phyloP scores from a whole-genome alignment of 2,888 invertebrate species.

The Trichogramma dendrolimi region DNA sequence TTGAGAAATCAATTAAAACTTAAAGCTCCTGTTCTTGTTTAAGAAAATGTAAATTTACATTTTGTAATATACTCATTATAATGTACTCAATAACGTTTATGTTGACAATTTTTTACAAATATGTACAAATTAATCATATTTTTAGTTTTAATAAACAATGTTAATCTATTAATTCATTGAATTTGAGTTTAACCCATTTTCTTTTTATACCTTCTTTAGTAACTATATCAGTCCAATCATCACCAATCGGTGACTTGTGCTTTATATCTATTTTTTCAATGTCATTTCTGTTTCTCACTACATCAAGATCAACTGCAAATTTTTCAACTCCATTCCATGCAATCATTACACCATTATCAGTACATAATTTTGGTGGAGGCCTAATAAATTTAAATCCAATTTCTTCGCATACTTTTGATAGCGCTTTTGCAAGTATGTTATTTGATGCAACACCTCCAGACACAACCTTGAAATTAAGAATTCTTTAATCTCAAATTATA shows the following conservation, averaged over 20 bases:
- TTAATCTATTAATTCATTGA: conserved; percentile 18
- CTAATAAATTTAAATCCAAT: conserved; percentile 65
- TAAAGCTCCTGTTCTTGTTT: conserved; percentile 35
- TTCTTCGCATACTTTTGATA: conserved; percentile 65
- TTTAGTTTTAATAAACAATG: conserved; percentile 9
- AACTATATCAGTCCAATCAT: conserved; percentile 59
- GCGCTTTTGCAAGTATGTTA: conserved; percentile 68
- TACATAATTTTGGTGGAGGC: conserved; percentile 83
- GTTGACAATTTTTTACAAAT: conserved; percentile 19
- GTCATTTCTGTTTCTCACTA: conserved; percentile 49
- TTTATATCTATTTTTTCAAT: conserved; percentile 61
- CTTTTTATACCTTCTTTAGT: conserved; percentile 57
- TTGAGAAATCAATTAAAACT: conserved; percentile 39
- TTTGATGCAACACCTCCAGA: conserved; percentile 98
- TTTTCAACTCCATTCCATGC: conserved; percentile 97
- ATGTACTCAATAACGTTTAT: conserved; percentile 2
- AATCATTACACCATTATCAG: conserved; percentile 98
- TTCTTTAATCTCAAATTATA: conserved; percentile 9
- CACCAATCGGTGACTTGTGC: conserved; percentile 63
- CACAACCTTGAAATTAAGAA: conserved; percentile 61
- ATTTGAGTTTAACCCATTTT: conserved; percentile 52
- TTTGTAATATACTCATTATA: conserved; percentile 10
- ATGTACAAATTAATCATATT: conserved; percentile 12
- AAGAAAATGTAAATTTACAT: conserved; percentile 3
- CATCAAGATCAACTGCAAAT: conserved; percentile 55